Percentiles rank a stretch among this genome's conserved stretches.
Conservation (phyloP, 2,113 vertebrate genomes). For the Platanista minor region DNA sequence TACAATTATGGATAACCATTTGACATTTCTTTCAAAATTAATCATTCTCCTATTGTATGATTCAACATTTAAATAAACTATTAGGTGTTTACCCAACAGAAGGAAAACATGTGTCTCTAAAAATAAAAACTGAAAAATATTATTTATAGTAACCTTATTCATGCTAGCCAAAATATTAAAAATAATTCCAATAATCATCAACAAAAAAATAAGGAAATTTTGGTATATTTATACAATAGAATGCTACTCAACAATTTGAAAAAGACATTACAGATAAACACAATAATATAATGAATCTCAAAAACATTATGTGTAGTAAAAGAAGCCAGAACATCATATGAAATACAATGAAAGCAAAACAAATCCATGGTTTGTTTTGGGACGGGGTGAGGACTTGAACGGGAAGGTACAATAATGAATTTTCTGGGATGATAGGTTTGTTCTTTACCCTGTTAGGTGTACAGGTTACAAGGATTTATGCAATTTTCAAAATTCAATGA, state of each 20-base stretch:
- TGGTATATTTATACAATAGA: not conserved
- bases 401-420: not conserved
- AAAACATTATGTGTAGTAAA: not conserved
- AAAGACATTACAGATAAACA: not conserved
- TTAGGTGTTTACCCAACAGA: not conserved
- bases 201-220: not conserved
- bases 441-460: not conserved
- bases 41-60: not conserved
- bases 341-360: not conserved
- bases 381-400: not conserved
- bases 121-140: not conserved
- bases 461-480: not conserved
- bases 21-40: not conserved
- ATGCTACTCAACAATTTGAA: not conserved
- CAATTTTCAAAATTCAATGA: slow-evolving; percentile 1
- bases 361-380: not conserved
- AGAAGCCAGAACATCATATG: not conserved
- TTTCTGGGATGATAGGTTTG: not conserved
- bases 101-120: not conserved
- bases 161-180: not conserved
- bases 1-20: not conserved
- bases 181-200: not conserved
- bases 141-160: not conserved
- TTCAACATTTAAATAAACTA: not conserved
- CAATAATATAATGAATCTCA: not conserved